Percentiles rank a stretch among this genome's conserved stretches.
These are phyloP conservation scores for Melitaea cinxia DNA, from an alignment of 1,140 invertebrate genomes.

Conservation along the genomic window DNA sequence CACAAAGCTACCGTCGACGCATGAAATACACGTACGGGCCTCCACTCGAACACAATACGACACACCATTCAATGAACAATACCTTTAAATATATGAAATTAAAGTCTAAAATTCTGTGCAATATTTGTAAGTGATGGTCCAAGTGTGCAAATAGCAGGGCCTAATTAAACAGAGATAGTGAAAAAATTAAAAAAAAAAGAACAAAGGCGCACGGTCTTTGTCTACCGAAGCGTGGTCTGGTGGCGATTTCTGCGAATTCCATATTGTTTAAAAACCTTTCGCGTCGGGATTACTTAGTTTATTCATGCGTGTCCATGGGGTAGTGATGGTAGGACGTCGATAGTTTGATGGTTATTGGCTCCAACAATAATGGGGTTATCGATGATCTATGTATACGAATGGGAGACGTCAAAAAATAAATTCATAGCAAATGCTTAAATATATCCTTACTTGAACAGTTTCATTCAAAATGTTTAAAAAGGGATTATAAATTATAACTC, in stretches of 20 bases:
- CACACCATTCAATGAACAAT: background rate
- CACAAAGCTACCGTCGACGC: slow-evolving; percentile 25
- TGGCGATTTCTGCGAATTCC: slow-evolving; percentile 59
- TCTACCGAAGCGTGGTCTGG: slow-evolving; percentile 47
- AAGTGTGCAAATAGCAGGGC: slow-evolving; percentile 38
- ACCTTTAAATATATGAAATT: background rate
- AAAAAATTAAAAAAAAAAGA: slow-evolving; percentile 44
- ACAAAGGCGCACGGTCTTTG: slow-evolving; percentile 46
- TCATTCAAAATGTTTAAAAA: too few relatives aligned
- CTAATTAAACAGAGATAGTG: slow-evolving; percentile 51
- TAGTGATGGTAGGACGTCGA: slow-evolving; percentile 5
- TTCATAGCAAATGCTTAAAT: too few relatives aligned
- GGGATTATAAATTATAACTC: too few relatives aligned
- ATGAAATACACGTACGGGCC: slow-evolving; percentile 20
- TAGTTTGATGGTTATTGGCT: slow-evolving; percentile 2
- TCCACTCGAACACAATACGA: background rate
- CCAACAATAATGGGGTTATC: background rate
- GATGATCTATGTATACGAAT: slow-evolving; percentile 4
- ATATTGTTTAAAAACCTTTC: slow-evolving; percentile 49
- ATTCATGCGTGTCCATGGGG: slow-evolving; percentile 44
- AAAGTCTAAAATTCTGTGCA: background rate
- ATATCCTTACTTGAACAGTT: too few relatives aligned
- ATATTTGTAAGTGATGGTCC: background rate
- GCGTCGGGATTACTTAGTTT: slow-evolving; percentile 66
- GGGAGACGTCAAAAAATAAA: background rate